Evolutionary conservation across 2,888 invertebrate species (phyloP), one percentile per base, ranked within the genome.

Genomic region (Furcula furcula): DNA sequence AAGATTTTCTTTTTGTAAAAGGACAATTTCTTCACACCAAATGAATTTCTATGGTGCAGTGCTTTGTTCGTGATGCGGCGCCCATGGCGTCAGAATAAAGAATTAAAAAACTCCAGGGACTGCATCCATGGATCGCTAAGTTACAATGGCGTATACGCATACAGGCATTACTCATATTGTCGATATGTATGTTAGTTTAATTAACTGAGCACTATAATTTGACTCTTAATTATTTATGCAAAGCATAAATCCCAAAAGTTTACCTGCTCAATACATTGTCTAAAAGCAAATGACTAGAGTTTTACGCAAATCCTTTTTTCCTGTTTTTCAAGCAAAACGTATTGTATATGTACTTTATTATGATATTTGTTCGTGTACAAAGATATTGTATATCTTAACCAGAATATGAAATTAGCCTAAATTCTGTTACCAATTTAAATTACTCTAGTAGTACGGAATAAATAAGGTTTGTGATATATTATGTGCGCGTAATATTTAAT

Each of bases 91-190:
- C n/a, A n/a, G n/a, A n/a, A n/a, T 19, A 7, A 19, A 7, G 7
- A 7, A 7, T 29, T 30, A 27, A 33, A 27, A 25, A 32, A 26
- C 28, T 19, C 34, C 34, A 45, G 27, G 39, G 34, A 36, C 45
- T 51, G 21, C 42, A 25, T 55, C 49, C 58, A 53, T 50, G 52
- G 49, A 54, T 34, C 55, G 50, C 50, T 19, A 29, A 44, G 44
- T 45, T 50, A 36, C 40, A 53, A 52, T 43, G 25, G 56, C 65
- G 64, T 67, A 67, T 67, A 65, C 66, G 47, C 55, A 46, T 53
- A 28, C 55, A 58, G 55, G 57, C 49, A 44, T 54, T 31, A 33
- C 40, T 40, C 34, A 31, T 23, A 32, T 33, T 35, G 36, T 49
- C 36, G 40, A 55, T 56, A 55, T 55, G 50, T 56, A 55, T 55